Percentiles rank a stretch among this genome's conserved stretches.
Conservation (phyloP, 2,113 vertebrate genomes). For the Barbus barbus region DNA sequence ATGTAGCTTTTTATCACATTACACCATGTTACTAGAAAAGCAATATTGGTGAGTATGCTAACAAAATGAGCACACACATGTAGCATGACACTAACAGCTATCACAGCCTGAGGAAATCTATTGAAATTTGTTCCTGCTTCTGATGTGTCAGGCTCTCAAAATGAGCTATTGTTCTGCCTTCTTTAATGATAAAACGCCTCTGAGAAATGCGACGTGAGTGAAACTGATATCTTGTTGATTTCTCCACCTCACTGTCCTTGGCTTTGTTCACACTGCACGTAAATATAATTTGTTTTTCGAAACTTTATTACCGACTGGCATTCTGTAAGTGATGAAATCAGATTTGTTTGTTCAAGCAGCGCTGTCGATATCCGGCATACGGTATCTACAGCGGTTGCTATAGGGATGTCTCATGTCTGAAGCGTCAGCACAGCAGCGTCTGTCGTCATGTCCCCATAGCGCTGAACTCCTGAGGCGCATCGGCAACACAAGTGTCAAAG, state of each 20-base stretch:
- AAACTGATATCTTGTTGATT: constrained; percentile 1
- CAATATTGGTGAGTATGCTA: background rate
- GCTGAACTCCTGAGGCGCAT: background rate
- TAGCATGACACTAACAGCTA: background rate
- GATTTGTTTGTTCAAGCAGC: background rate
- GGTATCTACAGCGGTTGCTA: background rate
- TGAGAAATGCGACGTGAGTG: background rate
- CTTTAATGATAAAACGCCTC: constrained; percentile 3
- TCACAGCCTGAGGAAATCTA: constrained; percentile 25
- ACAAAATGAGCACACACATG: constrained; percentile 17
- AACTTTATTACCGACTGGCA: background rate
- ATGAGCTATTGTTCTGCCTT: background rate
- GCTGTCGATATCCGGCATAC: background rate
- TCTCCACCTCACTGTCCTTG: constrained; percentile 1
- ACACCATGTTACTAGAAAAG: background rate
- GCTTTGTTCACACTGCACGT: background rate
- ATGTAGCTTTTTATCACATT: background rate
- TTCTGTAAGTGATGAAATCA: background rate
- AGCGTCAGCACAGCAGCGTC: background rate
- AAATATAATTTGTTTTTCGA: background rate
- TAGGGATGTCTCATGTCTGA: background rate
- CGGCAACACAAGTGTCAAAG: no score
- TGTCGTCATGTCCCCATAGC: background rate
- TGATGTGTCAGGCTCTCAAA: constrained; percentile 15
- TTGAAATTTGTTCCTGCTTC: constrained; percentile 9